phyloP scores from a whole-genome alignment of 2,797 vertebrate genomes.

The Malurus leucopterus region DNA sequence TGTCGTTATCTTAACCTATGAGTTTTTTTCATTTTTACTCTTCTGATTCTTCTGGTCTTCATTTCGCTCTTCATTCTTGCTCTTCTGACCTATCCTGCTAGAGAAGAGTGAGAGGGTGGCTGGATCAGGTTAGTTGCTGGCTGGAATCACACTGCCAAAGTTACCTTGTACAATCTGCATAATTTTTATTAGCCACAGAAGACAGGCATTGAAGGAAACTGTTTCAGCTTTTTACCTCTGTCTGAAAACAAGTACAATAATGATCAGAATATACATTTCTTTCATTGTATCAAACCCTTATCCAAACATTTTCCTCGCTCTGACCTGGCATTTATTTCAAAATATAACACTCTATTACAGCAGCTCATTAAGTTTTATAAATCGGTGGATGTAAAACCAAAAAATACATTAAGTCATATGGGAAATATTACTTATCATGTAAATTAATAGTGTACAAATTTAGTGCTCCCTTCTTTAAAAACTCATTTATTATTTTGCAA shows the following conservation, averaged over 20 bases:
- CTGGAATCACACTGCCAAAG: not conserved
- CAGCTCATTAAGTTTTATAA: not conserved
- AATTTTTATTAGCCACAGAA: not conserved
- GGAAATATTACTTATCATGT: not conserved
- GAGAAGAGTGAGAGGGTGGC: not conserved
- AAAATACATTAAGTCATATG: not conserved
- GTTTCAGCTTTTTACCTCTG: not conserved
- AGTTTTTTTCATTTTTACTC: not conserved
- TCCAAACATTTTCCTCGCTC: not conserved
- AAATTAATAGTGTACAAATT: not conserved
- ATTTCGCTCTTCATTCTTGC: not conserved
- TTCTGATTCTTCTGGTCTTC: not conserved
- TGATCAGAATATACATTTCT: not conserved
- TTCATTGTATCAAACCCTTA: not conserved
- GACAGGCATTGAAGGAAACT: not conserved
- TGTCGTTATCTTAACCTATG: not conserved
- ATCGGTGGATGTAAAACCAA: not conserved
- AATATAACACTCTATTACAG: not conserved
- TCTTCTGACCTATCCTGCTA: not conserved
- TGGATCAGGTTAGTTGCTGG: not conserved
- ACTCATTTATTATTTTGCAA: not conserved
- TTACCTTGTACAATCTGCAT: too few relatives aligned
- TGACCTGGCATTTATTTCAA: not conserved
- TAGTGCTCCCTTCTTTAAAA: not conserved
- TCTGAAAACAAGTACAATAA: not conserved